Percentiles rank a stretch among this genome's conserved stretches.
Conservation (phyloP, 1,140 invertebrate genomes). For the Drosophila pandora region DNA sequence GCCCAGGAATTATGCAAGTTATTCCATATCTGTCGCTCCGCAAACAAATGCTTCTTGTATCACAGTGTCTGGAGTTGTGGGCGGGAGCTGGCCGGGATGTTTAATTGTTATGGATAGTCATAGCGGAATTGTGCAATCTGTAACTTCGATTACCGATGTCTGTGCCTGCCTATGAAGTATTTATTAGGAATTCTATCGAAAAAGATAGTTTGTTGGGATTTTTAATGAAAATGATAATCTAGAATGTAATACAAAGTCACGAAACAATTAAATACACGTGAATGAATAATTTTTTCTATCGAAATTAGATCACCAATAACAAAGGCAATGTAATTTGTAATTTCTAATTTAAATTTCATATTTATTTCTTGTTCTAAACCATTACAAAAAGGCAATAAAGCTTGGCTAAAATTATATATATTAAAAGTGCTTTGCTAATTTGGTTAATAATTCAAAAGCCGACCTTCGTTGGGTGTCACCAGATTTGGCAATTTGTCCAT, state of each 20-base stretch:
- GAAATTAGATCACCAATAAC: background rate
- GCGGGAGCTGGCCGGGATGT: slow-evolving; percentile 1
- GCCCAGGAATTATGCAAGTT: slow-evolving; percentile 67
- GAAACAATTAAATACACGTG: background rate
- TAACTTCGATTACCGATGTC: slow-evolving; percentile 31
- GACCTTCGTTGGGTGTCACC: slow-evolving; percentile 21
- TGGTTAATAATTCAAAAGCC: slow-evolving; percentile 25
- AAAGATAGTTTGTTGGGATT: background rate
- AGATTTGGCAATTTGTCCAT: slow-evolving; percentile 25
- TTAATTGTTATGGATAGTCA: slow-evolving; percentile 52
- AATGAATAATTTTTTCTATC: background rate
- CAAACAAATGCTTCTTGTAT: slow-evolving; percentile 23
- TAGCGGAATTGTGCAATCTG: slow-evolving; percentile 30
- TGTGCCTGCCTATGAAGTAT: slow-evolving; percentile 10
- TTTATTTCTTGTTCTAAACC: background rate
- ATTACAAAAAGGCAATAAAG: background rate
- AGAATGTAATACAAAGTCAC: background rate
- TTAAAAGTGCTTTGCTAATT: slow-evolving; percentile 20
- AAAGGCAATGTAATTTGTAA: background rate
- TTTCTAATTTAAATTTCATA: background rate
- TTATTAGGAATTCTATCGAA: background rate
- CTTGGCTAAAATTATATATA: slow-evolving; percentile 9
- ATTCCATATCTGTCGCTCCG: slow-evolving; percentile 30
- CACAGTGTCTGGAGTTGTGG: background rate
- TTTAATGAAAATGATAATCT: background rate